Conservation (phyloP, 1,140 invertebrate species). For the Aphelinus certus region DNA sequence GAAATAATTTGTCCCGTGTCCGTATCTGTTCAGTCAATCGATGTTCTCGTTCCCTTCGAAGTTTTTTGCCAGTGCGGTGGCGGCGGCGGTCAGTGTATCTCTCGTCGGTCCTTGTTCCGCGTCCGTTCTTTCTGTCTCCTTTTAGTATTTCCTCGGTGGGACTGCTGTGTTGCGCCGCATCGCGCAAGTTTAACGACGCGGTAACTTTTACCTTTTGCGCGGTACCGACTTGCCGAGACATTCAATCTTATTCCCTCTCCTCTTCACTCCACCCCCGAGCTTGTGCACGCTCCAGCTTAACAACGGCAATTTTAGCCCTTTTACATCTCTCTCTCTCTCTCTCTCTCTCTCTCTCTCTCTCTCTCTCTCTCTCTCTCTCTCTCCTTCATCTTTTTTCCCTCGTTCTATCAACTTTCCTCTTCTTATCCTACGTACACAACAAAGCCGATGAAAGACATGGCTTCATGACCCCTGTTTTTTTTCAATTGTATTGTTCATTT, state of each 20-base stretch:
- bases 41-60: background rate
- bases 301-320: background rate
- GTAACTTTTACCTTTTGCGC: slow-evolving; percentile 45
- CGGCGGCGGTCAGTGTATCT: too few relatives aligned
- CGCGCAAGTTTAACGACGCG: slow-evolving; percentile 47
- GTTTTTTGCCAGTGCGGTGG: too few relatives aligned
- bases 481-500: too few relatives aligned
- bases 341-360: background rate
- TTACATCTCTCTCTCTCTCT: background rate
- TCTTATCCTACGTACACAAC: background rate
- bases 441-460: too few relatives aligned
- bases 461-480: too few relatives aligned
- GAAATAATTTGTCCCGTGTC: slow-evolving; percentile 8
- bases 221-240: slow-evolving; percentile 39
- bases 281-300: too few relatives aligned
- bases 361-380: slow-evolving; percentile 1
- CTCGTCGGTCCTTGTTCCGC: too few relatives aligned
- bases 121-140: background rate
- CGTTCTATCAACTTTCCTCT: slow-evolving; percentile 17
- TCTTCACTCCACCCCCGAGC: background rate
- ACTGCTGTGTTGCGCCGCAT: slow-evolving; percentile 10
- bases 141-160: background rate
- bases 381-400: slow-evolving; percentile 14
- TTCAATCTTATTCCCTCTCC: slow-evolving; percentile 45
- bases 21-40: too few relatives aligned